phyloP scores from a whole-genome alignment of 2,113 vertebrate genomes.

The Centropus bengalensis region DNA sequence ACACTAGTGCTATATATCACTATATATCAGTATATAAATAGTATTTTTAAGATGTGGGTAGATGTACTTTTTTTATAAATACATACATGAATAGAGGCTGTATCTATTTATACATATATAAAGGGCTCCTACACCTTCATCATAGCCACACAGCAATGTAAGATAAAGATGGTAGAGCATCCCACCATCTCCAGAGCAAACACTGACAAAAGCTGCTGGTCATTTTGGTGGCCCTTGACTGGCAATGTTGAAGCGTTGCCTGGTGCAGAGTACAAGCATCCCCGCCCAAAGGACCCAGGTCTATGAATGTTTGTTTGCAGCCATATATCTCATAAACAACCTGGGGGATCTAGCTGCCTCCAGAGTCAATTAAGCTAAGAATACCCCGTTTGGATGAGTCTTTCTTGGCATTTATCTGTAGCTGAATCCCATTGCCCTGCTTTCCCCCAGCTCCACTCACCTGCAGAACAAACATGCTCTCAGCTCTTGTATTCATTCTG shows the following conservation, averaged over 20 bases:
- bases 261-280: not conserved
- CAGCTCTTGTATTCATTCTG: not conserved
- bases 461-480: not conserved
- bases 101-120: not conserved
- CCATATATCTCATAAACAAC: not conserved
- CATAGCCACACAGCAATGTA: not conserved
- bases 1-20: not conserved
- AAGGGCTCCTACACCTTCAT: not conserved
- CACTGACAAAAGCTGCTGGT: not conserved
- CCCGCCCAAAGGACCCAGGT: not conserved
- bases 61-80: not conserved
- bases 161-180: not conserved
- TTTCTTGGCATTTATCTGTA: not conserved
- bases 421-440: not conserved
- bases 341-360: not conserved
- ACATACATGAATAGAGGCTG: rapidly evolving
- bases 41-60: not conserved
- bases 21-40: not conserved
- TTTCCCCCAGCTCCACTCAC: not conserved
- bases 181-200: not conserved
- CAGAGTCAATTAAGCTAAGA: not conserved
- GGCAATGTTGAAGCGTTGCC: not conserved
- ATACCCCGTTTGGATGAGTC: not conserved
- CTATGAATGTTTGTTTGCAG: not conserved
- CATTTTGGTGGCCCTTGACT: not conserved